phyloP scores from a whole-genome alignment of 2,113 vertebrate genomes.

The Polyodon spathula region DNA sequence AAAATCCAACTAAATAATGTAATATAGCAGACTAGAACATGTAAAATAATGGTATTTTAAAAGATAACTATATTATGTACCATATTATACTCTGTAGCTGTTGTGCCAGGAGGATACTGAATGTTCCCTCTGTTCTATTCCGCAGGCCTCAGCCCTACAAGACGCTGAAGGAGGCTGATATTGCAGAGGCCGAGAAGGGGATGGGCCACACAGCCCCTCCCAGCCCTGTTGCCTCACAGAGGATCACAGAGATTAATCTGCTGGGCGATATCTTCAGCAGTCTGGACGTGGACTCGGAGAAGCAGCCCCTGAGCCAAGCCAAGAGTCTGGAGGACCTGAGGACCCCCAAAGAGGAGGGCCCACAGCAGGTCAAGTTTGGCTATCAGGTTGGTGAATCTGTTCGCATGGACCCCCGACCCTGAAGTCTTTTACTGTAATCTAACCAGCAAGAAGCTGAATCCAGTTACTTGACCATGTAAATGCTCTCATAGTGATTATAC shows the following conservation, averaged over 20 bases:
- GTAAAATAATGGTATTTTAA: too few species aligned
- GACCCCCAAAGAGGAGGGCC: conserved; percentile 55
- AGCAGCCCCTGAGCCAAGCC: conserved; percentile 63
- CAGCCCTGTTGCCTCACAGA: conserved; percentile 50
- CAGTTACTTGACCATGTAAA: too few species aligned
- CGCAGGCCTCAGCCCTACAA: conserved; percentile 81
- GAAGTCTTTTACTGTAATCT: too few species aligned
- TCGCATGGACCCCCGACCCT: too few species aligned
- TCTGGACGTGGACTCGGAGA: conserved; percentile 58
- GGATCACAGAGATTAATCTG: conserved; percentile 65
- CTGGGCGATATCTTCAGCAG: conserved; percentile 74
- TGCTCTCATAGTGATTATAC: too few species aligned
- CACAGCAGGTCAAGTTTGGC: conserved; percentile 62
- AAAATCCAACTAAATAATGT: too few species aligned
- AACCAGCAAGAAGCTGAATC: neutral
- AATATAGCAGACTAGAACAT: too few species aligned
- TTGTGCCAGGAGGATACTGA: neutral
- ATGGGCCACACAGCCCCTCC: conserved; percentile 46
- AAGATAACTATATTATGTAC: too few species aligned
- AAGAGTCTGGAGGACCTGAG: conserved; percentile 86
- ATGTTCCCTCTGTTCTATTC: conserved; percentile 11
- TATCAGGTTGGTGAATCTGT: conserved; percentile 87
- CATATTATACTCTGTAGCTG: too few species aligned
- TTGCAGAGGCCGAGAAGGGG: conserved; percentile 43
- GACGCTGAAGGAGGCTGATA: conserved; percentile 77